Evolutionary conservation across 2,113 vertebrate genomes (phyloP).

Genomic region (Lepisosteus osseus): DNA sequence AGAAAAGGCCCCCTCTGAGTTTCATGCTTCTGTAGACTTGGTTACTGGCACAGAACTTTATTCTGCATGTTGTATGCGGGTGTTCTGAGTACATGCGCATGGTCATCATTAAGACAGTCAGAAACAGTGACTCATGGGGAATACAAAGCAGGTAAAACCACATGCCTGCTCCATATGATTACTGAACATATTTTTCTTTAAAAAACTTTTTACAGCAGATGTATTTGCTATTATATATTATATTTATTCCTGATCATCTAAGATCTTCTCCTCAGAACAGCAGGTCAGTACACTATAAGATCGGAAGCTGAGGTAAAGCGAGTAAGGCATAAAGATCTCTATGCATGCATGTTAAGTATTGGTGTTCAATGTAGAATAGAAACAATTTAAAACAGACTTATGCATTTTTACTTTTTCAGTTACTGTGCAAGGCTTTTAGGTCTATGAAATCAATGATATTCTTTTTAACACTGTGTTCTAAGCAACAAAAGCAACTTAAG

Average conservation of each 20-base stretch:
- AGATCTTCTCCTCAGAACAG: no score
- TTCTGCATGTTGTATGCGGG: conserved; percentile 36
- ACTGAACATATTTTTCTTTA: no score
- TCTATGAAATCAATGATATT: no score
- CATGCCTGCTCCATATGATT: conserved; percentile 54
- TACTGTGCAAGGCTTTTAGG: no score
- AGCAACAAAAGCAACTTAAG: no score
- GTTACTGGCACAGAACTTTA: conserved; percentile 35
- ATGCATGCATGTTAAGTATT: background rate
- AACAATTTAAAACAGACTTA: no score
- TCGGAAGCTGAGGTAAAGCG: background rate
- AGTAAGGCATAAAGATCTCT: background rate
- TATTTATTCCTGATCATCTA: no score
- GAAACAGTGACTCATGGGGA: conserved; percentile 57
- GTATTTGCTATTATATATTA: no score
- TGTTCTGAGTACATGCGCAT: conserved; percentile 59
- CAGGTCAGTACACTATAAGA: no score
- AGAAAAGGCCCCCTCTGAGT: conserved; percentile 19
- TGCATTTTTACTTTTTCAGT: no score
- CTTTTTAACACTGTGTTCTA: no score
- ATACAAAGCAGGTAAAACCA: conserved; percentile 58
- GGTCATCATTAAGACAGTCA: conserved; percentile 61
- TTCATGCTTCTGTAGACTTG: conserved; percentile 33
- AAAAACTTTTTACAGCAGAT: no score
- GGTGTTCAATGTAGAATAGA: conserved; percentile 46